phyloP scores from a whole-genome alignment of 2,797 vertebrate genomes.

The Phataginus tricuspis region DNA sequence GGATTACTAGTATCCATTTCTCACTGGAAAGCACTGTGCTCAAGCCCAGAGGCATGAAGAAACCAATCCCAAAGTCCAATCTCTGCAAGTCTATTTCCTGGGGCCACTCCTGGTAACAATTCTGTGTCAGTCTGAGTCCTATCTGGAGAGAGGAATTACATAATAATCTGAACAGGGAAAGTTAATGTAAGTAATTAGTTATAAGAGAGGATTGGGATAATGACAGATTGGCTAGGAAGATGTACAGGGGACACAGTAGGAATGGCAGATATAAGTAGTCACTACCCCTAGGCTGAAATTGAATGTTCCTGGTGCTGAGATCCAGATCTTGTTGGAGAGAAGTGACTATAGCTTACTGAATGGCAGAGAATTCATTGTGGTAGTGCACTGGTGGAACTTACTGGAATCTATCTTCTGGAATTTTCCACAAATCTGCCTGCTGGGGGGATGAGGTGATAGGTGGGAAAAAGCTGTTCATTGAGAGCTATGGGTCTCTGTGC shows the following conservation, averaged over 20 bases:
- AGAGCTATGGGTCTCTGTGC: neutral
- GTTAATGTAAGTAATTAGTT: constrained; percentile 8
- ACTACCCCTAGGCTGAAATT: neutral
- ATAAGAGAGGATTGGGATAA: neutral
- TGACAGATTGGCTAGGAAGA: neutral
- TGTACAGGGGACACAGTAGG: neutral
- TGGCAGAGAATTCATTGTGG: constrained; percentile 18
- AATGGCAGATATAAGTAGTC: neutral
- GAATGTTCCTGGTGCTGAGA: neutral
- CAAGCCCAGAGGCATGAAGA: neutral
- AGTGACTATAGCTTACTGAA: neutral
- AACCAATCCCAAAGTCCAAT: neutral
- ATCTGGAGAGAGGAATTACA: neutral
- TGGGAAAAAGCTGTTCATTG: neutral
- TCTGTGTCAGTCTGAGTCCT: neutral
- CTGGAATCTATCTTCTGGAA: neutral
- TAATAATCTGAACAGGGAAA: neutral
- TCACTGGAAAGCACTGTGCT: neutral
- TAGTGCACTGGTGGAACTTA: neutral
- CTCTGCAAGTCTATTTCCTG: neutral
- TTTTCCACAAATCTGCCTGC: constrained; percentile 20
- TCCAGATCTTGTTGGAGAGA: neutral
- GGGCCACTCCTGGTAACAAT: neutral
- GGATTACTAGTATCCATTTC: neutral
- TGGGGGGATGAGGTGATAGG: neutral